These are phyloP conservation scores for Cylloceria caligata DNA, from an alignment of 2,888 invertebrate species.

Conservation along the genomic window DNA sequence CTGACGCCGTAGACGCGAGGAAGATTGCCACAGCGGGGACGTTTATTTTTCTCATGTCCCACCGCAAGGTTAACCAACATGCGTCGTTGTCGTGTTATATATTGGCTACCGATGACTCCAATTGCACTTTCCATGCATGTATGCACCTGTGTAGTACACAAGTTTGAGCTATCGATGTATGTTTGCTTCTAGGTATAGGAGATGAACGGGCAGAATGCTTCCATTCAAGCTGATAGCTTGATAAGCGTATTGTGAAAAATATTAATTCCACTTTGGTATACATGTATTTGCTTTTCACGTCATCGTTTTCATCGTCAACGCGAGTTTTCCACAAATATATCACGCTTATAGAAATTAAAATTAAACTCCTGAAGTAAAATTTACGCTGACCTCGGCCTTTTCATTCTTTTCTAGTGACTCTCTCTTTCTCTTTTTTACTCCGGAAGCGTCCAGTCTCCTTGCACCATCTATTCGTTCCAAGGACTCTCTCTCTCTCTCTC, in stretches of 20 bases:
- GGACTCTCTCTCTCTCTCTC: conserved; percentile 15
- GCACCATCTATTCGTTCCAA: conserved; percentile 1
- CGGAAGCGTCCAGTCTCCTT: background rate
- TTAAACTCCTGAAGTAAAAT: conserved; percentile 2
- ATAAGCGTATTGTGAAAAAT: conserved; percentile 31
- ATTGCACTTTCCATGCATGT: conserved; percentile 10
- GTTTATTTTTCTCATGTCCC: conserved; percentile 58
- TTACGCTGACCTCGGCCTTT: conserved; percentile 43
- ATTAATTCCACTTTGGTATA: background rate
- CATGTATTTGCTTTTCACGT: background rate
- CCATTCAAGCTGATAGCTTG: conserved; percentile 44
- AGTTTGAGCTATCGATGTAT: background rate
- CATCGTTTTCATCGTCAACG: background rate
- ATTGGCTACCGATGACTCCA: conserved; percentile 25
- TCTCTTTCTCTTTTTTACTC: background rate
- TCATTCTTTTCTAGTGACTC: background rate
- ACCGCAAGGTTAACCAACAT: conserved; percentile 59
- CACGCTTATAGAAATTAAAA: background rate
- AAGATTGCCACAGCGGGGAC: conserved; percentile 47
- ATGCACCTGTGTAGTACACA: background rate
- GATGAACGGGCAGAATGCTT: background rate
- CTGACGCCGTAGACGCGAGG: conserved; percentile 33
- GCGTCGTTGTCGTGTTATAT: conserved; percentile 35
- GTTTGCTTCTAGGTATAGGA: conserved; percentile 7
- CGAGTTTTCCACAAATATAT: background rate